A percentile compares a stretch with the other conserved stretches of the same genome.
Evolutionary conservation across 2,888 invertebrate genomes (phyloP).

Genomic region (Chrysodeixis includens): DNA sequence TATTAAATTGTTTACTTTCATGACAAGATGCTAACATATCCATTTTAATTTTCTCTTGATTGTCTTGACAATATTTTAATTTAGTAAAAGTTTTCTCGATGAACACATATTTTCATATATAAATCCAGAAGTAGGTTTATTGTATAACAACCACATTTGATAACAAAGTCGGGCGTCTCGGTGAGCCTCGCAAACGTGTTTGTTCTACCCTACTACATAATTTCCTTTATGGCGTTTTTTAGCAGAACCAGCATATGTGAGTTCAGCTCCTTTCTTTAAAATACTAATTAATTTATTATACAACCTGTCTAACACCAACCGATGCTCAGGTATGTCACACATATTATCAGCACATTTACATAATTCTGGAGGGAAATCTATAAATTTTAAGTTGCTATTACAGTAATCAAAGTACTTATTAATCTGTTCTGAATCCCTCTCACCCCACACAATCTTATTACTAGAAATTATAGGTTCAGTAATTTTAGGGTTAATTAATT

Average conservation of each 20-base stretch:
- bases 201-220: not conserved
- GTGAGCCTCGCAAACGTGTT: not conserved
- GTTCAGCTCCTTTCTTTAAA: not conserved
- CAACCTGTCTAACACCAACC: not conserved
- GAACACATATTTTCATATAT: not conserved
- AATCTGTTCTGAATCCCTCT: no score
- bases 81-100: not conserved
- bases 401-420: no score
- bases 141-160: not conserved
- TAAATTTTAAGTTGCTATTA: no score
- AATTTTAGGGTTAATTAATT: conserved; percentile 7
- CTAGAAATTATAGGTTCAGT: not conserved
- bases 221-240: not conserved
- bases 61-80: not conserved
- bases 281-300: not conserved
- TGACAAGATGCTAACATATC: not conserved
- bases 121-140: not conserved
- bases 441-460: conserved; percentile 6
- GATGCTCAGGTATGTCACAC: not conserved
- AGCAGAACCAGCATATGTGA: not conserved
- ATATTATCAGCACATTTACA: not conserved
- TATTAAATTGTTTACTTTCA: not conserved
- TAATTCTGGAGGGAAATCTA: no score
- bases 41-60: not conserved
- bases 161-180: not conserved